phyloP scores from a whole-genome alignment of 2,888 invertebrate genomes.

The Allolobophora icterica region DNA sequence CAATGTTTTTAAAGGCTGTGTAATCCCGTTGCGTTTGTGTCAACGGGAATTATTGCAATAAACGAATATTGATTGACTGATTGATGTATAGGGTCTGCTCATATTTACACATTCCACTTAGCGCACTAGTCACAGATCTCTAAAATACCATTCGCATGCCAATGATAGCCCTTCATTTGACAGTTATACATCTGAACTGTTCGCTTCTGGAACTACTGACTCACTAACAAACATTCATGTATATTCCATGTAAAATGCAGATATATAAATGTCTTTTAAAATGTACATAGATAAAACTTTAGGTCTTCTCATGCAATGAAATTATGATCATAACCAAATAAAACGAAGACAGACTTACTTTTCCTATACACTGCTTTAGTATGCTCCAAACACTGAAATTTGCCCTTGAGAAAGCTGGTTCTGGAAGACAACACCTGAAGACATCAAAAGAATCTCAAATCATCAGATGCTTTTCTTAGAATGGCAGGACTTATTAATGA shows the following conservation, averaged over 20 bases:
- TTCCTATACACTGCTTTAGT: conserved; percentile 82
- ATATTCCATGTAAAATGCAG: background rate
- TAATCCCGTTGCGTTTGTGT: no score
- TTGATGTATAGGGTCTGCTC: no score
- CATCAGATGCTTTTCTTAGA: no score
- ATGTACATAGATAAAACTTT: background rate
- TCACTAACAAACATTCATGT: background rate
- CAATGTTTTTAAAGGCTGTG: no score
- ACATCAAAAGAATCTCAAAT: background rate
- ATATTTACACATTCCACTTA: no score
- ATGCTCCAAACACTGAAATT: conserved; percentile 85
- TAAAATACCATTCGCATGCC: no score
- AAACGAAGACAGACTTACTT: conserved; percentile 43
- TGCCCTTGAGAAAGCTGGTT: conserved; percentile 70
- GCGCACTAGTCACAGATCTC: no score
- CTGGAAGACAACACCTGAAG: conserved; percentile 57
- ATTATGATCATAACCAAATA: background rate
- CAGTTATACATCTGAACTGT: background rate
- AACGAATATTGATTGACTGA: no score
- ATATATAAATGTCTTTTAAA: background rate
- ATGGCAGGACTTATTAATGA: no score
- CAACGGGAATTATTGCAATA: no score
- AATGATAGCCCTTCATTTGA: background rate
- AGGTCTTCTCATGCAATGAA: background rate
- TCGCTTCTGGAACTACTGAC: background rate